These are phyloP conservation scores for Limnephilus marmoratus DNA, from an alignment of 2,888 invertebrate genomes.

Conservation along the genomic window DNA sequence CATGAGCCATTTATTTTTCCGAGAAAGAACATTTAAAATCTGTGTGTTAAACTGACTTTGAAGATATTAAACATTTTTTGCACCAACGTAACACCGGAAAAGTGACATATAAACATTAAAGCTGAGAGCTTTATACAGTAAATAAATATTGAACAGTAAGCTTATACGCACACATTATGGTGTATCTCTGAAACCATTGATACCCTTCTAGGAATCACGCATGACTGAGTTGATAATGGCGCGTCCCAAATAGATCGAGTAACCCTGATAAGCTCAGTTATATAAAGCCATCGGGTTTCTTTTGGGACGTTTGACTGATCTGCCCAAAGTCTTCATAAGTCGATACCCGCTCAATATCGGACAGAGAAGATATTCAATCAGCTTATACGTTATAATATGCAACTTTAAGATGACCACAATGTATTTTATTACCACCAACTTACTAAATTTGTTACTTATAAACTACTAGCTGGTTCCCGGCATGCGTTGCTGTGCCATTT, in stretches of 20 bases:
- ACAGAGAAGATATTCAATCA: not conserved
- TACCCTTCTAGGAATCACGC: not conserved
- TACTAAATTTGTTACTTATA: too few species aligned
- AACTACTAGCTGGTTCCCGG: too few species aligned
- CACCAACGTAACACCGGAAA: too few species aligned
- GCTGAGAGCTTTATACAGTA: not conserved
- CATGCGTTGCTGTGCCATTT: too few species aligned
- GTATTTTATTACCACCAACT: too few species aligned
- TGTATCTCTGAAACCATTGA: not conserved
- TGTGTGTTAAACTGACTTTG: too few species aligned
- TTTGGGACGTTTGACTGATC: not conserved
- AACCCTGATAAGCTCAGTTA: not conserved
- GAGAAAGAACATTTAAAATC: too few species aligned
- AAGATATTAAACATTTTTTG: too few species aligned
- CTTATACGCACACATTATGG: not conserved
- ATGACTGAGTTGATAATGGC: not conserved
- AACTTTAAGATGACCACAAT: too few species aligned
- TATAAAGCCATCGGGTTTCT: not conserved
- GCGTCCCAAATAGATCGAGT: not conserved
- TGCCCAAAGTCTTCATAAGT: not conserved
- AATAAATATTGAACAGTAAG: not conserved
- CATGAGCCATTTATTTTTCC: too few species aligned
- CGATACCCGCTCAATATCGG: not conserved
- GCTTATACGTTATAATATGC: too few species aligned
- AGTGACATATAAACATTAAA: not conserved